These are phyloP conservation scores for Artemia sinica DNA, from an alignment of 2,888 invertebrate genomes.

Conservation along the genomic window DNA sequence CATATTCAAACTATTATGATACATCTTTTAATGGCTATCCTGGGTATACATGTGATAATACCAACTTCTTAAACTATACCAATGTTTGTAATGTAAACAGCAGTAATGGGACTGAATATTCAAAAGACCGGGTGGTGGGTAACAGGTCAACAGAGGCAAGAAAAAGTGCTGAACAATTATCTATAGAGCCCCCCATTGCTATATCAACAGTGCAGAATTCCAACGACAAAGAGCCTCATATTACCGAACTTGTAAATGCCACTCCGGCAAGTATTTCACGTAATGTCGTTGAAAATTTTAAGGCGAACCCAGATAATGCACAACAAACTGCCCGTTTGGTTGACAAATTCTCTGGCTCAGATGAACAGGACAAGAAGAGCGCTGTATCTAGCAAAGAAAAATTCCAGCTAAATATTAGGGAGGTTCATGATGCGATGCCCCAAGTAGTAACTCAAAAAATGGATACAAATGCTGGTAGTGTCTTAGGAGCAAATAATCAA, in stretches of 20 bases:
- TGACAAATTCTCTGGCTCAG: too few relatives aligned
- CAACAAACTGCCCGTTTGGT: neutral
- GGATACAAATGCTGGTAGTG: too few relatives aligned
- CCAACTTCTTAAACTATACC: neutral
- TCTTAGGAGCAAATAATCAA: too few relatives aligned
- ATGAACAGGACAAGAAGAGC: too few relatives aligned
- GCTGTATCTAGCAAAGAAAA: too few relatives aligned
- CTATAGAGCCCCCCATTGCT: neutral
- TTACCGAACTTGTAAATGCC: neutral
- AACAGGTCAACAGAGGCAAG: neutral
- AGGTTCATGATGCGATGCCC: too few relatives aligned
- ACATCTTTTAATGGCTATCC: neutral
- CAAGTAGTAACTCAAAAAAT: too few relatives aligned
- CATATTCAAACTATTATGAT: neutral
- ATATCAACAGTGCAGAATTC: neutral
- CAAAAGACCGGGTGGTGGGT: neutral
- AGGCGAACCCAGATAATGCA: neutral
- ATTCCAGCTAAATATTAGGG: too few relatives aligned
- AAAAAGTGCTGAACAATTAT: neutral
- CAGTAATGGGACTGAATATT: neutral
- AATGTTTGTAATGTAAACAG: neutral
- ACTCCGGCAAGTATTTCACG: neutral
- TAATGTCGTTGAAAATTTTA: neutral
- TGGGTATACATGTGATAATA: neutral
- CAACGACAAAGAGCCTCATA: neutral